Base-by-base conservation (phyloP, 2,113 vertebrate species). In the Mohoua ochrocephala region DNA sequence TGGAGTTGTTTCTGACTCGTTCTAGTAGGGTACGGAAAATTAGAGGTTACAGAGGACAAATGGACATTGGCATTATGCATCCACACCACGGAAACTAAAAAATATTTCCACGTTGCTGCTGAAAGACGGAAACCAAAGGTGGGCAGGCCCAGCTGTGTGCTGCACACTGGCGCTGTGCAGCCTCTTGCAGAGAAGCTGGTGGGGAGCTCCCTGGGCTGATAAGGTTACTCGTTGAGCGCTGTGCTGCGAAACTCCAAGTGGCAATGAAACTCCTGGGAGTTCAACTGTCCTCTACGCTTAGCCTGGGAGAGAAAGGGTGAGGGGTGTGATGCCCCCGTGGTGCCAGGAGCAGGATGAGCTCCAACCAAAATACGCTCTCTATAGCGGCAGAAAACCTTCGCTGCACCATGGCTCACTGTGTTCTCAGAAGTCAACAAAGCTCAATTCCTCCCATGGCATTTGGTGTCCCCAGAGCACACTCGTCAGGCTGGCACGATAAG, bases 261-360 rank as follows among this genome's bases (percentile, higher is more conserved):
- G 26, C 64, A 70, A 28, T 50, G 41, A 78, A 94, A 84, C 3
- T 71, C 59, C 10, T 27, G 27, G 14, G 47, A 81, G 41, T 57
- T 61, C n/a, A 56, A 3, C 2, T n/a, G 15, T 52, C 33, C 68
- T 27, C 60, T 35, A 1, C 27, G 47, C 42, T 75, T 21, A 75
- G 19, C 18, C 19, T 6, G 2, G 35, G 28, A 81, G 42, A 70
- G 27, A 75, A 78, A 39, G 7, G 13, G 3, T 0, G 1, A 63
- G 45, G 21, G 23, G 6, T 70, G 8, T 0, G 0, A 47, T 33
- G 54, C 28, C 19, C 78, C 44, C 1, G 0, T 5, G 7, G 26
- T 11, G 13, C 27, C 47, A 84, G 52, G 41, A 84, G 13, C 23
- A 54, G 53, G 33, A 75, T 22, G 0, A 5, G 15, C 59, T 83